Conservation (phyloP, 2,113 vertebrate genomes). For the Manacus vitellinus region DNA sequence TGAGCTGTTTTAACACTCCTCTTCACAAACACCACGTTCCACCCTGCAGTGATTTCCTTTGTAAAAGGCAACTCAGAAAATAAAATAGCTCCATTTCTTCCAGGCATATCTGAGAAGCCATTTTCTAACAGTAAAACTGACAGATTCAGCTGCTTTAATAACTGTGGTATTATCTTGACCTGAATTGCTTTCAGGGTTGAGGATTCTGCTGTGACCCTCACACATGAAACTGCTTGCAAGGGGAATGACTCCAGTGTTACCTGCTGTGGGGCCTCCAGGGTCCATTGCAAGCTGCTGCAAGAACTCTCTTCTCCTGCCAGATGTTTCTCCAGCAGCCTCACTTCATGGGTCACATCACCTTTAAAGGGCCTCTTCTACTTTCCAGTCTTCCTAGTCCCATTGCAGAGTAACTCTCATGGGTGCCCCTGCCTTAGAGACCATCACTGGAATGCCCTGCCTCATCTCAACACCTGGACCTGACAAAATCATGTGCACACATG, state of each 20-base stretch:
- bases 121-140: not conserved
- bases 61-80: not conserved
- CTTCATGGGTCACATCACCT: not conserved
- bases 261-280: not conserved
- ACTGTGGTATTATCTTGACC: not conserved
- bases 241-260: not conserved
- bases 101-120: not conserved
- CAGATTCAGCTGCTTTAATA: not conserved
- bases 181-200: not conserved
- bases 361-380: not conserved
- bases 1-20: not conserved
- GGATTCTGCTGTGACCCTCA: not conserved
- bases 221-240: not conserved
- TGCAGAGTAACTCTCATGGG: not conserved
- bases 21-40: not conserved
- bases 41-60: not conserved
- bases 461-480: not conserved
- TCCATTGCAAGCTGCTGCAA: not conserved
- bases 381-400: not conserved
- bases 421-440: not conserved
- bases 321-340: not conserved
- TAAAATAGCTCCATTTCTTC: not conserved
- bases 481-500: not conserved
- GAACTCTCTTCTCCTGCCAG: not conserved
- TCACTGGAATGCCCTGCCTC: not conserved